Percentiles rank a stretch among this genome's conserved stretches.
Evolutionary conservation across 37 sponge, comb jelly and placozoan genomes (phyloP).

Genomic region (Aphrocallistes beatrix): DNA sequence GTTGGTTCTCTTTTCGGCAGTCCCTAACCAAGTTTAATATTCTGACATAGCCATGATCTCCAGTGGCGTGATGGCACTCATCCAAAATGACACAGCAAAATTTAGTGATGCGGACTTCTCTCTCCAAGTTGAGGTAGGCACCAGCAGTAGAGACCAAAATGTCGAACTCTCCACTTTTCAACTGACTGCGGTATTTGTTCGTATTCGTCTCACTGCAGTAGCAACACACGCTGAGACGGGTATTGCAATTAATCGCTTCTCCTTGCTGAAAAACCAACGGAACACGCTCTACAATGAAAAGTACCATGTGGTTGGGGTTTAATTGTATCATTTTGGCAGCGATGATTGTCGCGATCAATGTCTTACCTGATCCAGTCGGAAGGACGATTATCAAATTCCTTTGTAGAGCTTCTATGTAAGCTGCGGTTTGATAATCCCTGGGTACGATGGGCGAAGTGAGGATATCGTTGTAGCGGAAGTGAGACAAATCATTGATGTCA

Average conservation of each 20-base stretch:
- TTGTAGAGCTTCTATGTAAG: conserved; percentile 7
- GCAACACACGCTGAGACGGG: background rate
- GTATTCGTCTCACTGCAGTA: background rate
- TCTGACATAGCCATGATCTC: background rate
- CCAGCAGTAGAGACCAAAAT: background rate
- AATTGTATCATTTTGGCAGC: background rate
- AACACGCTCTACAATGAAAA: background rate
- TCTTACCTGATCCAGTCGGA: background rate
- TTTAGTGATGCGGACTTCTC: background rate
- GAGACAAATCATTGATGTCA: background rate
- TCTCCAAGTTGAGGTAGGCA: background rate
- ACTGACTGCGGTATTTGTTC: background rate
- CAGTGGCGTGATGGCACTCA: background rate
- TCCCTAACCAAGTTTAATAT: background rate
- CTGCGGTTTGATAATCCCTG: background rate
- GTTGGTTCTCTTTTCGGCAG: background rate
- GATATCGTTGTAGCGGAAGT: background rate
- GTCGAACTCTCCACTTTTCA: background rate
- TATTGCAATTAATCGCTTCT: background rate
- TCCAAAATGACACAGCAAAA: background rate
- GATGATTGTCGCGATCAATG: background rate
- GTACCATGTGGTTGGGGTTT: background rate
- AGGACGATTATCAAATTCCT: background rate
- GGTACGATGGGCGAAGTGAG: background rate
- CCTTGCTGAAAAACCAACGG: conserved; percentile 9